Evolutionary conservation across 2,888 invertebrate genomes (phyloP), one percentile per base, ranked within the genome.

Genomic region (Sphaeridia pumilis): DNA sequence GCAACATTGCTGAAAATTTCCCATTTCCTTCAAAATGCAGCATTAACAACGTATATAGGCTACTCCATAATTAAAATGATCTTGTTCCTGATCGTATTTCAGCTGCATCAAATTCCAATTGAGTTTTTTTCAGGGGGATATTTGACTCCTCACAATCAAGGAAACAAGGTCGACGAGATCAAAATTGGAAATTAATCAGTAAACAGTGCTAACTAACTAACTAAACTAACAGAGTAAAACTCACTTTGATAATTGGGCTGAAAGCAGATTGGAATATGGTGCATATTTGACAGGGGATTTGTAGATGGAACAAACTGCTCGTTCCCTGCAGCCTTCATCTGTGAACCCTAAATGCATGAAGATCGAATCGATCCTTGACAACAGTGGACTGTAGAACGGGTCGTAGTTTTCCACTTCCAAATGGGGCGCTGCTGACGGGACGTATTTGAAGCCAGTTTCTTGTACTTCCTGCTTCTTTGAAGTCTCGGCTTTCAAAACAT

Each of bases 241-340:
- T 77, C 70, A 88, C 89, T 88, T 85, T 78, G 88, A 88, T 43
- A 89, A 75, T 69, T 88, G 87, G 38, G 84, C 84, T 20, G 88
- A 88, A 49, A 89, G 78, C 56, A 87, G 76, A 71, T 89, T 89
- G 69, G 88, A 88, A 69, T 86, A 84, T 0, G 88, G 89, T 56
- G 86, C 82, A 66, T 83, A 88, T 65, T 80, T 80, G 58, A 78
- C 75, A 0, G 88, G 89, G 68, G 84, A 84, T 67, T 82, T 83
- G 72, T 89, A 89, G 75, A 88, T 80, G 59, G 83, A 81, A 68
- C 88, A 89, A 2, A 89, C 80, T 0, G 88, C 78, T 55, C 87
- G 74, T 68, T 87, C 87, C 55, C 79, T 76, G 68, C 89, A 89
- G 0, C 77, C 76, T 58, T 82, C 81, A 12, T 84, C 83, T 1